phyloP scores from a whole-genome alignment of 2,113 vertebrate genomes.

The Microcebus griseorufus region DNA sequence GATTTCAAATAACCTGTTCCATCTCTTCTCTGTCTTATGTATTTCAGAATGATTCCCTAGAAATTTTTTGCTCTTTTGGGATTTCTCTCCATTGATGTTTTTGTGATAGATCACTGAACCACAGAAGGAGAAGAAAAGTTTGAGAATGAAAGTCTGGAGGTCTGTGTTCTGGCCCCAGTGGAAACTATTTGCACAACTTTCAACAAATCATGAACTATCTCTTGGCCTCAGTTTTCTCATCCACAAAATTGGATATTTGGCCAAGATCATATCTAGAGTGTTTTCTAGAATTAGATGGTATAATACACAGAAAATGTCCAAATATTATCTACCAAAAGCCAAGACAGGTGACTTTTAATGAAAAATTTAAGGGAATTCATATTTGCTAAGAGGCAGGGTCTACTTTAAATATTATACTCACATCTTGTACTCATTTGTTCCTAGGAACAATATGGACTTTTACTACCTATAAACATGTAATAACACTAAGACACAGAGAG shows the following conservation, averaged over 20 bases:
- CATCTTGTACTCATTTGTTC: neutral
- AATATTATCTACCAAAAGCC: neutral
- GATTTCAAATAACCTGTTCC: neutral
- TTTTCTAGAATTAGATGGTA: neutral
- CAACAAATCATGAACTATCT: neutral
- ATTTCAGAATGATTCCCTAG: neutral
- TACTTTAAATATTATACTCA: neutral
- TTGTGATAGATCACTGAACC: neutral
- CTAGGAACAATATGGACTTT: neutral
- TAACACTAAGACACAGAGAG: neutral
- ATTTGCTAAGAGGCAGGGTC: neutral
- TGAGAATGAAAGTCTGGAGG: neutral
- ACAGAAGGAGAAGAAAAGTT: neutral
- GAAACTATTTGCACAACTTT: neutral
- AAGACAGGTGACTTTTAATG: neutral
- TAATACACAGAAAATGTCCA: neutral
- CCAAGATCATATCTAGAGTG: neutral
- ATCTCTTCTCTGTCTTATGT: neutral
- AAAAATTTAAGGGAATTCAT: neutral
- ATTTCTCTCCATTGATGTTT: neutral
- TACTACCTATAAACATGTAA: neutral
- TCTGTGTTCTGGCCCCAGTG: neutral
- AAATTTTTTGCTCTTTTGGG: neutral
- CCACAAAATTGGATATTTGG: neutral
- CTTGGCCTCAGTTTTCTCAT: neutral